Evolutionary conservation across 2,113 vertebrate species (phyloP), one percentile per base, ranked within the genome.

Genomic region (Willisornis vidua): DNA sequence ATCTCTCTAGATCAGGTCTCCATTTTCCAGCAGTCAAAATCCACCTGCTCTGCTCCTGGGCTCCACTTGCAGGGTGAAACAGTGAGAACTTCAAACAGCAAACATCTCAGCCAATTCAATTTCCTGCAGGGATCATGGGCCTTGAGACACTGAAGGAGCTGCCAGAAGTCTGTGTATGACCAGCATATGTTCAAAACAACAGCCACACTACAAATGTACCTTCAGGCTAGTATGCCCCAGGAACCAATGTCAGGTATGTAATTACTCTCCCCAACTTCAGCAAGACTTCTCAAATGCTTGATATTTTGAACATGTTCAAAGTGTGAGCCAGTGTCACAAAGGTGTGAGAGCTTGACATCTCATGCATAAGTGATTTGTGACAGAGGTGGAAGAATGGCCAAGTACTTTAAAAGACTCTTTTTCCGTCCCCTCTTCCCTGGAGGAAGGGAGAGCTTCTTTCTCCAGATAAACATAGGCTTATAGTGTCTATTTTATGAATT

Each of bases 61-160:
- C 31, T 94, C 46, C 1, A 1, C 31, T 1, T 8, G 28, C 0
- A 3, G 1, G 46, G 14, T 70, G 54, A 41, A 29, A 43, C 0
- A 0, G 28, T 81, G 57, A 45, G 61, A 79, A 49, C n/a, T 73
- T 54, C n/a, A 62, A 28, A 58, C 1, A 18, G 35, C 23, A 70
- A 73, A 86, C 78, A 26, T 26, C 29, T 59, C 61, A 61, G 75
- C 19, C 43, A 87, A 35, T 82, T 39, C n/a, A 76, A 49, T 31
- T 54, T 57, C 18, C 77, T 66, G n/a, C 4, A 2, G 18, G 39
- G 45, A 51, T 33, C 31, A 10, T 0, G 2, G 26, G 16, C 45
- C 61, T 43, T 63, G 70, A 74, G 73, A 63, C 23, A 10, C 43
- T 3, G 4, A 22, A 71, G 51, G 35, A 84, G 22, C 29, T 45